Conservation (phyloP, 92 coral and sea anemone genomes). For the Porites rus region DNA sequence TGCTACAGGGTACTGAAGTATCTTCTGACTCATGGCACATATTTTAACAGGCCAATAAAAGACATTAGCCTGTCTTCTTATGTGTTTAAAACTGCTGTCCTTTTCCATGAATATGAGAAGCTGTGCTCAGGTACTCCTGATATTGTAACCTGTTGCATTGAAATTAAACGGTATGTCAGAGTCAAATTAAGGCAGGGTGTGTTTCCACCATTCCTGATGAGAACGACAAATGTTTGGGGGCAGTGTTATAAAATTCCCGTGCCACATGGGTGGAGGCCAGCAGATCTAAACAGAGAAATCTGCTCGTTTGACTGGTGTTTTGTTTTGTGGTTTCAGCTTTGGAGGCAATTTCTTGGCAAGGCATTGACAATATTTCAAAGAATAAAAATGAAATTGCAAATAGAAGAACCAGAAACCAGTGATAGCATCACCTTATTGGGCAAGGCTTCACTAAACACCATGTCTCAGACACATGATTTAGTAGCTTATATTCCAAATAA, state of each 20-base stretch:
- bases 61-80: constrained; percentile 42
- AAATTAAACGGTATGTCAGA: constrained; percentile 29
- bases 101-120: constrained; percentile 53
- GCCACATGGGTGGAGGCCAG: constrained; percentile 13
- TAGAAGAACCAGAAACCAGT: not conserved
- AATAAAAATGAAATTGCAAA: constrained; percentile 15
- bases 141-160: constrained; percentile 26
- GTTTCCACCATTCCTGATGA: constrained; percentile 50
- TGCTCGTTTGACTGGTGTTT: constrained; percentile 32
- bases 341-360: constrained; percentile 53
- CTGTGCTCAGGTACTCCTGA: constrained; percentile 53
- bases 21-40: constrained; percentile 36
- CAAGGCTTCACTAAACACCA: not conserved
- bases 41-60: constrained; percentile 28
- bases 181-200: constrained; percentile 30
- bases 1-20: constrained; percentile 54
- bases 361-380: constrained; percentile 42
- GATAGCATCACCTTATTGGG: not conserved
- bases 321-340: constrained; percentile 48
- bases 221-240: constrained; percentile 47
- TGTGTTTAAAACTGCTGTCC: constrained; percentile 45
- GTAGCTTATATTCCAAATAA: constrained; percentile 35
- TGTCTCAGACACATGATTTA: not conserved
- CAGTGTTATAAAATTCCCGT: constrained; percentile 34
- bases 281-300: constrained; percentile 1